Base-by-base conservation (phyloP, 2,113 vertebrate genomes). In the Pollachius pollachius region DNA sequence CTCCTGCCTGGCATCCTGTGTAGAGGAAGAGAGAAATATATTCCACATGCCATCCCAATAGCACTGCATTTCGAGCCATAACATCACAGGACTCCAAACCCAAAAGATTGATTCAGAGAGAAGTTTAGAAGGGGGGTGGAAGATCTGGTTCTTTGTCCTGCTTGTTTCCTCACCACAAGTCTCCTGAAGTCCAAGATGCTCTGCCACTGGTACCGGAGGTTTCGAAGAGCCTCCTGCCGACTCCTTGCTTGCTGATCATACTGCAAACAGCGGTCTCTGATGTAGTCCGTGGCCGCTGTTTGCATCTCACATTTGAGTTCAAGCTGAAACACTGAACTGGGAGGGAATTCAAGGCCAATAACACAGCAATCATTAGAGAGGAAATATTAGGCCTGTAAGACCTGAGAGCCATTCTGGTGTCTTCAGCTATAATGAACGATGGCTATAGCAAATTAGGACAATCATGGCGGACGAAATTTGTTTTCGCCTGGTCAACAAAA, bases 131-230 rank as follows among this genome's bases (percentile, higher is more conserved):
- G 41, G 41, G 12, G 12, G 8, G 41, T 2, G 41, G 41, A 48
- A 48, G 41, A 48, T 48, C 2, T 48, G 8, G 41, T 48, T 13
- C 41, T 2, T 48, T 9, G 30, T 13, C 41, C 41, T 9, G 41
- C 41, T 48, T 48, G 41, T 15, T 52, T 52, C 9, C 15, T 82
- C 64, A 94, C 94, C 90, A 94, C 91, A 25, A 90, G 86, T 7
- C 84, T 80, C 73, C 93, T 87, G 70, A 93, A 93, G 70, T 93
- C 89, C 80, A 94, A 74, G 70, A 96, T 92, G 64, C 85, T 89
- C 65, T 94, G 91, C 86, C 93, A 93, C 76, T 94, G 93, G 60
- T 83, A 82, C 52, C 83, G 91, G 2, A 96, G 90, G n/a, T 73
- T 86, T 17, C 80, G 84, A 1, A 94, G 83, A 0, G 87, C 89